Base-by-base conservation (phyloP, 2,113 vertebrate genomes). In the Phylloscopus trochiloides region DNA sequence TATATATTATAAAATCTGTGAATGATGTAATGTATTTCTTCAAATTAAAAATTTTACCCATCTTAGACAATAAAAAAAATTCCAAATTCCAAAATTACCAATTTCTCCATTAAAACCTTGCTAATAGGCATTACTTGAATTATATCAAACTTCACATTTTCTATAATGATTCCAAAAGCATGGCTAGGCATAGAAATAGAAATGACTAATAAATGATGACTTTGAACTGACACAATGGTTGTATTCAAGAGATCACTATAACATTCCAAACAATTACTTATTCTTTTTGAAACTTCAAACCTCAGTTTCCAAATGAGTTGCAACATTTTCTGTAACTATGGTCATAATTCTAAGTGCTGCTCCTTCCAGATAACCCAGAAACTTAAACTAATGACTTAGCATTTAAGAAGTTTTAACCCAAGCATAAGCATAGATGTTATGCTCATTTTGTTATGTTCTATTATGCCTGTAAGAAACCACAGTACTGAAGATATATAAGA, bases 381-480 rank as follows among this genome's bases (percentile, higher is more conserved):
- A 92, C 28, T 81, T 91, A 42, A 90, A 86, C 10, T n/a, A 84
- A 81, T 88, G 90, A 80, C 26, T 80, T 63, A 54, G 3, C 32
- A 76, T 79, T 88, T 88, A 3, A 67, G 43, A 86, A 68, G 29
- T 92, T 86, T 92, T 62, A 96, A 92, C 19, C 26, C 73, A 86
- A 65, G 11, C 50, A 58, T 62, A 76, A 40, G 13, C 13, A 40
- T 48, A 97, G 81, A 94, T 97, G 74, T 34, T 92, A 3, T 66
- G n/a, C 83, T 96, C 15, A 78, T 91, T 95, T 94, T 68, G 3
- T 90, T 94, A 52, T 63, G 70, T 82, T 34, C 17, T 91, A 28
- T 86, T 95, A 43, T 79, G 50, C 59, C 79, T 94, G 6, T 88
- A 77, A 79, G 80, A 95, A 94, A 77, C 29, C 50, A 68, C 7